Evolutionary conservation across 2,888 invertebrate species (phyloP), one percentile per base, ranked within the genome.

Genomic region (Sarcophaga subvicina): DNA sequence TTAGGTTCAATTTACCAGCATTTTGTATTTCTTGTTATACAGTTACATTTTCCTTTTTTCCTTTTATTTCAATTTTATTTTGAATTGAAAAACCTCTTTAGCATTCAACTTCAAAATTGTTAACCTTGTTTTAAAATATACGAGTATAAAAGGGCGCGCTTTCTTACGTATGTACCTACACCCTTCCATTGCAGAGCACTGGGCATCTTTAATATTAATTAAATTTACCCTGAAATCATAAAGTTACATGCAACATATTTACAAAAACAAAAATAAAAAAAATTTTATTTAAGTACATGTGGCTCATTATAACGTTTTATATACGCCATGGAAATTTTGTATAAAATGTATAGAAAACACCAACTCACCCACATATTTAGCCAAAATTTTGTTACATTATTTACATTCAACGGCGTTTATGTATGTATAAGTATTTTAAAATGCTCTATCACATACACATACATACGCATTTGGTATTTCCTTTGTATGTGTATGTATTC

Each of bases 141-240:
- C 12, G 54, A 12, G 54, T 17, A 2, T 1, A 4, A 54, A 5
- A 54, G 54, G 14, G 12, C 1, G 17, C 17, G 0, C 0, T 54
- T 54, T 12, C 54, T 14, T 54, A 14, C 54, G 22, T 22, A 22
- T 22, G 22, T 22, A 22, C 64, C 12, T 45, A 2, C 11, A 17
- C 45, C 17, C 8, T 10, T 0, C 4, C 54, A 54, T 0, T 17
- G 1, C 4, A 54, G 54, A 17, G 6, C 27, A 60, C 22, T 22
- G 3, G 17, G 11, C 20, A 47, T n/a, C 69, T 85, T 82, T 75
- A 67, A 64, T 69, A 59, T 78, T 82, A 77, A 83, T 86, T 80
- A 77, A 86, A 86, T 83, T 73, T 86, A 77, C 83, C 73, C 77
- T 77, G 59, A 83, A 82, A 81, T 70, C 14, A 60, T 73, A 17